Percentiles rank a stretch among this genome's conserved stretches.
phyloP scores from a whole-genome alignment of 2,113 vertebrate genomes.

The Pithys albifrons region DNA sequence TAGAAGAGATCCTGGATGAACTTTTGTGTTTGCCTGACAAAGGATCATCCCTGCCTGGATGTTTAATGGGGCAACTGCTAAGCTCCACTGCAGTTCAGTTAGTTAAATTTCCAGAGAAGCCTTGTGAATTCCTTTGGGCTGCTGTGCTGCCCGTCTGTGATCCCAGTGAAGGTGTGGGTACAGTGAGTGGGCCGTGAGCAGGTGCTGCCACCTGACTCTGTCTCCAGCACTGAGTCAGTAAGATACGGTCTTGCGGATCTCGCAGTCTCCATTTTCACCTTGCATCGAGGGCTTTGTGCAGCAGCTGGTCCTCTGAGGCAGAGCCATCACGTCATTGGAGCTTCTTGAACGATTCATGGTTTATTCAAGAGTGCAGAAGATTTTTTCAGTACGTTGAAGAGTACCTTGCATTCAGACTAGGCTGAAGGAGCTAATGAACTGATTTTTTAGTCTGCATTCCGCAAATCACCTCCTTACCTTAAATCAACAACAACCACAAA shows the following conservation, averaged over 20 bases:
- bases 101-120: not conserved
- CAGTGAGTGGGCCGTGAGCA: not conserved
- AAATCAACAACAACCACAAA: not conserved
- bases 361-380: not conserved
- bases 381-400: not conserved
- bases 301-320: not conserved
- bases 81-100: not conserved
- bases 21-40: not conserved
- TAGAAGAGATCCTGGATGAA: not conserved
- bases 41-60: not conserved
- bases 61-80: not conserved
- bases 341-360: not conserved
- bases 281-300: fast-evolving
- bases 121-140: not conserved
- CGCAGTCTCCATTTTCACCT: not conserved
- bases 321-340: fast-evolving
- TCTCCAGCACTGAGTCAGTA: fast-evolving
- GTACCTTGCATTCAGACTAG: not conserved
- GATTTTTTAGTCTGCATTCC: not conserved
- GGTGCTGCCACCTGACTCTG: fast-evolving
- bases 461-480: not conserved
- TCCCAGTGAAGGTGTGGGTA: fast-evolving
- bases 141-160: fast-evolving
- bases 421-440: not conserved
- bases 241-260: fast-evolving